phyloP scores from a whole-genome alignment of 2,888 invertebrate species.

The Lymantria dispar region DNA sequence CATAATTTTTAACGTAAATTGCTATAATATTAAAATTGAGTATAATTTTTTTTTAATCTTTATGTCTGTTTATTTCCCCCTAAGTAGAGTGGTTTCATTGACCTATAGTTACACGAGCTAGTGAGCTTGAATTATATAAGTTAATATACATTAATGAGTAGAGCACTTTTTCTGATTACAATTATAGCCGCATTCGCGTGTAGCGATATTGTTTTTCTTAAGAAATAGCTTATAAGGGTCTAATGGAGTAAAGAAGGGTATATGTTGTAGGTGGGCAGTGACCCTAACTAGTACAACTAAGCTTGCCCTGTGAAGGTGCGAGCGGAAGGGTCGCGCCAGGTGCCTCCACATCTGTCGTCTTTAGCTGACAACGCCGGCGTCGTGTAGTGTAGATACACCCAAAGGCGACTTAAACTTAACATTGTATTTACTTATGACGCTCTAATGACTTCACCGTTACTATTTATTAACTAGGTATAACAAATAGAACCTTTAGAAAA shows the following conservation, averaged over 20 bases:
- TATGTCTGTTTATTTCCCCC: slow-evolving; percentile 43
- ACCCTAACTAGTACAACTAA: slow-evolving; percentile 49
- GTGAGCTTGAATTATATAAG: slow-evolving; percentile 34
- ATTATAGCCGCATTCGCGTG: slow-evolving; percentile 68
- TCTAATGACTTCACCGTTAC: slow-evolving; percentile 62
- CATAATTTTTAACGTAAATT: slow-evolving; percentile 2
- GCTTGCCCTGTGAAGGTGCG: slow-evolving; percentile 47
- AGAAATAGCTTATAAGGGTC: slow-evolving; percentile 51
- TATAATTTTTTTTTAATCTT: slow-evolving; percentile 5
- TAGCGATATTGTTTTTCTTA: slow-evolving; percentile 64
- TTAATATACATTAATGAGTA: slow-evolving; percentile 42
- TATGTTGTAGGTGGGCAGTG: slow-evolving; percentile 76
- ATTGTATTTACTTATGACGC: slow-evolving; percentile 56
- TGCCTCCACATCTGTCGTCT: slow-evolving; percentile 78
- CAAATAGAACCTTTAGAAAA: too few relatives aligned
- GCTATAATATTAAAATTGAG: neutral
- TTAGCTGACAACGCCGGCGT: slow-evolving; percentile 46
- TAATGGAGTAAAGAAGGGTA: slow-evolving; percentile 54
- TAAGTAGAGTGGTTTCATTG: slow-evolving; percentile 47
- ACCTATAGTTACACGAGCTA: slow-evolving; percentile 44
- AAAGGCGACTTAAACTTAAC: slow-evolving; percentile 46
- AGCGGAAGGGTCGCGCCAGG: slow-evolving; percentile 79
- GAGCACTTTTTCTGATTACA: slow-evolving; percentile 60
- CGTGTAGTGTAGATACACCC: slow-evolving; percentile 39
- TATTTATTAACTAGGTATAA: slow-evolving; percentile 1